Conservation (phyloP, 2,888 invertebrate genomes). For the Stenichneumon culpator region DNA sequence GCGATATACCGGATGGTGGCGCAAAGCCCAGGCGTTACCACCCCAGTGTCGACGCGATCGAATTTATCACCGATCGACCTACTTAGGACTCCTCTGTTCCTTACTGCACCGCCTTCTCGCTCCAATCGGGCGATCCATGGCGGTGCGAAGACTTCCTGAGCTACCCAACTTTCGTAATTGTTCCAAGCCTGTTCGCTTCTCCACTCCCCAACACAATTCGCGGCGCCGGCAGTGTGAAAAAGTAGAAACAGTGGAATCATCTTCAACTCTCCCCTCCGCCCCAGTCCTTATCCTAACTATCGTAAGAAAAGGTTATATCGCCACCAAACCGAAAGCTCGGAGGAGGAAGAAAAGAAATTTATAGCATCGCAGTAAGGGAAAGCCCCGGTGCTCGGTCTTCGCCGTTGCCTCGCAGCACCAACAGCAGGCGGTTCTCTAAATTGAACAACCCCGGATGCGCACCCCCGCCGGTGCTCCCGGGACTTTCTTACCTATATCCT, state of each 20-base stretch:
- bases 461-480: constrained; percentile 50
- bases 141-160: constrained; percentile 23
- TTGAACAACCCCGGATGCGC: constrained; percentile 62
- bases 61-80: constrained; percentile 81
- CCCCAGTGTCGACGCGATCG: constrained; percentile 62
- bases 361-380: constrained; percentile 65
- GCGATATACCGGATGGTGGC: not conserved
- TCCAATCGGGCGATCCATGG: not conserved
- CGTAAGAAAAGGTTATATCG: constrained; percentile 55
- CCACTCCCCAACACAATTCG: constrained; percentile 36
- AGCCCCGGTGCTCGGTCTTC: constrained; percentile 38
- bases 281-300: constrained; percentile 30
- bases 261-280: constrained; percentile 27
- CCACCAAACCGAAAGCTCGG: constrained; percentile 37
- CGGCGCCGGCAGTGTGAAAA: constrained; percentile 46
- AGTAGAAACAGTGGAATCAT: constrained; percentile 57
- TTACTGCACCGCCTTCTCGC: constrained; percentile 12
- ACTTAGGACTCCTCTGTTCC: constrained; percentile 71
- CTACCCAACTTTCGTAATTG: constrained; percentile 79
- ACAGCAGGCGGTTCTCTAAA: constrained; percentile 59
- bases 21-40: constrained; percentile 12
- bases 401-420: constrained; percentile 35
- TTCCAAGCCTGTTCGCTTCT: constrained; percentile 70
- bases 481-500: constrained; percentile 47
- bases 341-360: constrained; percentile 62